Evolutionary conservation across 2,797 vertebrate species (phyloP).

Genomic region (Lutjanus campechanus): DNA sequence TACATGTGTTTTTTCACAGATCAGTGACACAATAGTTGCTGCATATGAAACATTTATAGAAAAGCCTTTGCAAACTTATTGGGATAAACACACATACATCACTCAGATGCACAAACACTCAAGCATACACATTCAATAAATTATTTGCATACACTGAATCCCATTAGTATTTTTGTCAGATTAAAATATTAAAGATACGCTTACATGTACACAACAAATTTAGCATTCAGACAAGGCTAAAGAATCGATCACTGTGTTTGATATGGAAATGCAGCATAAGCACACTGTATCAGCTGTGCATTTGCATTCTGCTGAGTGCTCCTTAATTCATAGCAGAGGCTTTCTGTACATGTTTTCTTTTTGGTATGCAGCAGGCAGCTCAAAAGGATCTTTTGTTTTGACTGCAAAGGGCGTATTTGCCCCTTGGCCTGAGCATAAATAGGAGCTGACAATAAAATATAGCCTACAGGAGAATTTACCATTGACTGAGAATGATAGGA

Average conservation of each 20-base stretch:
- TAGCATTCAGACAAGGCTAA: constrained; percentile 47
- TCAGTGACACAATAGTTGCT: neutral
- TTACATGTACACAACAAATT: constrained; percentile 4
- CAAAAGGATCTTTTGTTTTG: constrained; percentile 60
- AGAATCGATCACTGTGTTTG: constrained; percentile 64
- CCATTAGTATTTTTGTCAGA: neutral
- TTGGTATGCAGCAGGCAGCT: constrained; percentile 40
- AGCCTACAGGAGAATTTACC: constrained; percentile 44
- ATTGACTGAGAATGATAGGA: constrained; percentile 33
- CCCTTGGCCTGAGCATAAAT: constrained; percentile 48
- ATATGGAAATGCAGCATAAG: constrained; percentile 64
- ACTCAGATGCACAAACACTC: constrained; percentile 10
- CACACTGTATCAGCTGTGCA: constrained; percentile 23
- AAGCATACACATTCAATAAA: constrained; percentile 21
- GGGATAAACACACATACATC: neutral
- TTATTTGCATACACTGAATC: constrained; percentile 16
- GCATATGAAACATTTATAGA: constrained; percentile 2
- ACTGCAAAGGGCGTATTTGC: constrained; percentile 53
- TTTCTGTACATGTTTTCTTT: constrained; percentile 46
- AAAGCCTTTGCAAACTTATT: neutral
- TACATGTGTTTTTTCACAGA: constrained; percentile 9
- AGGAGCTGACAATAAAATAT: constrained; percentile 62
- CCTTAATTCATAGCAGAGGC: constrained; percentile 48
- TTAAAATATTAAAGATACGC: constrained; percentile 27
- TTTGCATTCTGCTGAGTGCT: constrained; percentile 76